Evolutionary conservation across 2,113 vertebrate genomes (phyloP), one percentile per base, ranked within the genome.

Genomic region (Heloderma charlesbogerti): DNA sequence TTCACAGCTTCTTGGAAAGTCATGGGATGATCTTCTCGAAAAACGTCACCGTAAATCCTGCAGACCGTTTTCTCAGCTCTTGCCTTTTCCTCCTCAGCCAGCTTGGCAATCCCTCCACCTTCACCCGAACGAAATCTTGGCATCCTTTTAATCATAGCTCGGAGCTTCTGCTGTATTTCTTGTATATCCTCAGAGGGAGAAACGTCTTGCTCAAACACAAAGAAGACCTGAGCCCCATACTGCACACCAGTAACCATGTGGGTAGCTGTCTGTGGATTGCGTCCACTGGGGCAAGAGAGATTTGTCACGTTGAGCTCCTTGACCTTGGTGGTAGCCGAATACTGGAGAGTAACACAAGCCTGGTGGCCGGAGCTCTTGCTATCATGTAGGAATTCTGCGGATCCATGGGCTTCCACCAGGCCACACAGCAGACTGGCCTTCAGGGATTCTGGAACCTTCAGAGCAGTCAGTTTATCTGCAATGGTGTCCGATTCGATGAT

Each of bases 41-140:
- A 88, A 88, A 95, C 95, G 88, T 97, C 96, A n/a, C 97, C 97
- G 88, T 93, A 48, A 54, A 93, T 89, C 5, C 25, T 93, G 67
- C 89, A 93, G 48, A 16, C 80, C 18, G 89, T 40, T 0, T 88
- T 48, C 7, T 81, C 34, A 9, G 37, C 25, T 0, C 25, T 10
- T 6, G 31, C 7, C n/a, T 34, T 85, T 10, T 82, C 69, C 6
- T 15, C 31, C 0, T 81, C 75, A 31, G 57, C n/a, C 74, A 60
- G 22, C 43, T 83, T 40, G 31, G 57, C 10, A 13, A 87, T 15
- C 5, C 9, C 4, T n/a, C 8, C 13, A 0, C 81, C 10, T 6
- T 37, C 60, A 1, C 43, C 6, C 15, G 13, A 43, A 20, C 4
- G 82, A 43, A 18, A 84, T 25, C 40, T 66, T 34, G 71, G 79